phyloP scores from a whole-genome alignment of 2,113 vertebrate species.

The Phaethon lepturus region DNA sequence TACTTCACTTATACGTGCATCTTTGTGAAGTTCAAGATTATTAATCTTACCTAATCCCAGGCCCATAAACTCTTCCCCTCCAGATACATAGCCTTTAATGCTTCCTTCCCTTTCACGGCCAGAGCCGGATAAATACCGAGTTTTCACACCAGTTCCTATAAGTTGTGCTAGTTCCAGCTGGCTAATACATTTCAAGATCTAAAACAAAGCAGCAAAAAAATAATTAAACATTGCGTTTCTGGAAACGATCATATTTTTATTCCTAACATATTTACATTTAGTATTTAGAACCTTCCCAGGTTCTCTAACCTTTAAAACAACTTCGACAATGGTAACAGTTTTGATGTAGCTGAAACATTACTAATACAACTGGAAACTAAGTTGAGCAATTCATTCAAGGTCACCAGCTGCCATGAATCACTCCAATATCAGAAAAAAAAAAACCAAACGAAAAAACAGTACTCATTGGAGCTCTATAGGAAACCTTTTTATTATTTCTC shows the following conservation, averaged over 20 bases:
- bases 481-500: not conserved
- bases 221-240: not conserved
- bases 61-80: conserved; percentile 94
- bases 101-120: conserved; percentile 87
- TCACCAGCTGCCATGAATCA: not conserved
- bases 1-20: not conserved
- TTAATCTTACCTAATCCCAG: conserved; percentile 86
- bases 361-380: not conserved
- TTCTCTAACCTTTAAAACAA: not conserved
- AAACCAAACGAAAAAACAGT: not conserved
- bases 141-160: conserved; percentile 96
- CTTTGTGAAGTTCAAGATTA: not conserved
- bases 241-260: not conserved
- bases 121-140: conserved; percentile 92
- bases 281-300: not conserved
- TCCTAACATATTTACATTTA: not conserved
- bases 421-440: not conserved
- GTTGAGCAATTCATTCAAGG: not conserved
- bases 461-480: not conserved
- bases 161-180: conserved; percentile 96
- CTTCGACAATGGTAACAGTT: not conserved
- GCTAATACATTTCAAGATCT: conserved; percentile 97
- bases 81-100: conserved; percentile 83
- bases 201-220: not conserved
- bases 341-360: not conserved